phyloP scores from a whole-genome alignment of 2,797 vertebrate genomes.

The Galago senegalensis region DNA sequence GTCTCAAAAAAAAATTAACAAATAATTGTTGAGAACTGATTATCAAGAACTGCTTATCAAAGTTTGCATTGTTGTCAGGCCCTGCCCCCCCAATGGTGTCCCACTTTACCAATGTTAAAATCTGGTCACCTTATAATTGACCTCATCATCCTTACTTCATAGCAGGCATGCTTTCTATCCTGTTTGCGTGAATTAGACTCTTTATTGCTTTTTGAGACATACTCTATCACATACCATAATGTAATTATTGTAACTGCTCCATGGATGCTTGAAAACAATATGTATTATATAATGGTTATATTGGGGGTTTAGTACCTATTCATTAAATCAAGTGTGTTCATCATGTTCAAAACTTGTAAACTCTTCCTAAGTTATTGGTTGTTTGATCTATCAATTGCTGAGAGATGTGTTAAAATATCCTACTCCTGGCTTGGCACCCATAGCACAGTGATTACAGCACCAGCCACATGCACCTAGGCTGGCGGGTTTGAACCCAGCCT shows the following conservation, averaged over 20 bases:
- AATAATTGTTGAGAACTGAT: no score
- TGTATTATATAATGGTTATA: not conserved
- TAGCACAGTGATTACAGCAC: no score
- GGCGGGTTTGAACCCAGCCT: no score
- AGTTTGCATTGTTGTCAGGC: no score
- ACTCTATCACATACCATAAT: not conserved
- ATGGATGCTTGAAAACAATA: not conserved
- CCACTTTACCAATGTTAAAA: no score
- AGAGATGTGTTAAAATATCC: not conserved
- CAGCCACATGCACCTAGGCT: no score
- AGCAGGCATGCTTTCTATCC: not conserved
- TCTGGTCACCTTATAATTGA: not conserved
- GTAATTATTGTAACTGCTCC: not conserved
- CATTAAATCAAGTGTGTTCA: not conserved
- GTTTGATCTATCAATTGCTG: not conserved
- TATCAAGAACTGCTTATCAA: no score
- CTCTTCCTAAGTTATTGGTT: not conserved
- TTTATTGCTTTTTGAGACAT: not conserved
- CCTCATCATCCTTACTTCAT: not conserved
- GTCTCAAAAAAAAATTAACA: no score
- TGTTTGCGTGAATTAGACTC: not conserved
- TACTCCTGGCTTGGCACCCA: not conserved
- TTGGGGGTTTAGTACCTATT: not conserved
- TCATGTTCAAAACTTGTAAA: slow-evolving; percentile 17
- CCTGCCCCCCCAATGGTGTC: no score